These are phyloP conservation scores for Andrena cerasifolii DNA, from an alignment of 1,140 invertebrate genomes.

Conservation along the genomic window DNA sequence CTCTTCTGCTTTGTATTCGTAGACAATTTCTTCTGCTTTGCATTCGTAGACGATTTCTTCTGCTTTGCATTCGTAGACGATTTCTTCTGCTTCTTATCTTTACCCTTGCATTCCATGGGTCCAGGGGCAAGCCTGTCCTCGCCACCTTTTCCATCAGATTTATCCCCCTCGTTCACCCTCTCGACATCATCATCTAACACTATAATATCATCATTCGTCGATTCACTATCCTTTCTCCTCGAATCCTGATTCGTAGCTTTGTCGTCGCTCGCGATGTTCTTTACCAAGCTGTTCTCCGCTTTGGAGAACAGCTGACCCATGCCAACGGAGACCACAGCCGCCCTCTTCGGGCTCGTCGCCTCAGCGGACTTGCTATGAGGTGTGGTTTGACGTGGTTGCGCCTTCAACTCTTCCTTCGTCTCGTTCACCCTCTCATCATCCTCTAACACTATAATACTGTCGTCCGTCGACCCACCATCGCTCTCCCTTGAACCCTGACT, in stretches of 20 bases:
- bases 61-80: background rate
- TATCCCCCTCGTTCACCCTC: background rate
- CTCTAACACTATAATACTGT: background rate
- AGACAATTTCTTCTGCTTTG: too few relatives aligned
- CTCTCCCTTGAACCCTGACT: background rate
- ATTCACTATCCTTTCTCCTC: background rate
- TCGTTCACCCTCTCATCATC: background rate
- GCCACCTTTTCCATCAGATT: background rate
- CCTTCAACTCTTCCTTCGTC: background rate
- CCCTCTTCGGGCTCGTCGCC: constrained; percentile 72
- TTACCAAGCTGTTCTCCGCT: constrained; percentile 61
- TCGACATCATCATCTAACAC: too few relatives aligned
- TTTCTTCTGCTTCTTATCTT: background rate
- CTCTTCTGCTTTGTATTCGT: too few relatives aligned
- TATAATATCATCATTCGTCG: background rate
- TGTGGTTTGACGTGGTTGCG: background rate
- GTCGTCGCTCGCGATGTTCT: constrained; percentile 55
- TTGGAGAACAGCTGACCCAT: constrained; percentile 71
- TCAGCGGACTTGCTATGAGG: background rate
- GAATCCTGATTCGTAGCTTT: background rate
- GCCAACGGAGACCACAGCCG: constrained; percentile 71
- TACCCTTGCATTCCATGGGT: background rate
- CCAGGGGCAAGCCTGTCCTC: background rate
- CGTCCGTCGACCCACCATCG: background rate
- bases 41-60: too few relatives aligned